Evolutionary conservation across 1,140 invertebrate species (phyloP), one percentile per base, ranked within the genome.

Genomic region (Tribolium madens): DNA sequence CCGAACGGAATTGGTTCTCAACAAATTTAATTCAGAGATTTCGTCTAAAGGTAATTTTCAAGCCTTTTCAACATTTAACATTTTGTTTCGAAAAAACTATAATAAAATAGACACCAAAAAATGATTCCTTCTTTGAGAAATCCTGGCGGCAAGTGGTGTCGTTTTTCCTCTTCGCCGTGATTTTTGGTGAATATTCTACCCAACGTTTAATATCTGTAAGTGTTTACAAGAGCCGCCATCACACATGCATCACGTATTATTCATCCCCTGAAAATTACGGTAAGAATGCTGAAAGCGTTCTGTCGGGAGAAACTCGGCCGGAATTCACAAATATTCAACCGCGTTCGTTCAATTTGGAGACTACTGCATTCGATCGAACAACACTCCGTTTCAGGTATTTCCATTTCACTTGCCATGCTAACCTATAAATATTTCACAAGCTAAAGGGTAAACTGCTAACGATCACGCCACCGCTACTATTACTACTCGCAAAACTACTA

Each of bases 251-350:
- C 57, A 64, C 57, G 57, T 64, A 64, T 64, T 64, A 64, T 64
- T 64, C 57, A 64, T 64, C 57, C 57, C 57, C 18, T 26, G 57
- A 64, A 64, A 64, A 64, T 64, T 64, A 64, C 57, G 31, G 57
- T 64, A 64, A 64, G 57, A 64, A 64, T 64, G 57, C 57, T 64
- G 57, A 64, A 64, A 64, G 57, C 57, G 57, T 64, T 64, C 57
- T 64, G 21, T 26, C 21, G 26, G 17, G 57, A 64, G 26, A 64
- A 26, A 64, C 57, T 64, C 26, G 57, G 57, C 57, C 57, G 57
- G 57, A 64, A 64, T 64, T 64, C 57, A 64, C 57, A 64, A 64
- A 64, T 64, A 64, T 64, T 64, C 57, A 64, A 64, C 57, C 57
- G 57, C 57, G 57, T 64, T 26, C 57, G 57, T 64, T 26, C 57